Conservation (phyloP, 2,113 vertebrate species). For the Entosphenus tridentatus region DNA sequence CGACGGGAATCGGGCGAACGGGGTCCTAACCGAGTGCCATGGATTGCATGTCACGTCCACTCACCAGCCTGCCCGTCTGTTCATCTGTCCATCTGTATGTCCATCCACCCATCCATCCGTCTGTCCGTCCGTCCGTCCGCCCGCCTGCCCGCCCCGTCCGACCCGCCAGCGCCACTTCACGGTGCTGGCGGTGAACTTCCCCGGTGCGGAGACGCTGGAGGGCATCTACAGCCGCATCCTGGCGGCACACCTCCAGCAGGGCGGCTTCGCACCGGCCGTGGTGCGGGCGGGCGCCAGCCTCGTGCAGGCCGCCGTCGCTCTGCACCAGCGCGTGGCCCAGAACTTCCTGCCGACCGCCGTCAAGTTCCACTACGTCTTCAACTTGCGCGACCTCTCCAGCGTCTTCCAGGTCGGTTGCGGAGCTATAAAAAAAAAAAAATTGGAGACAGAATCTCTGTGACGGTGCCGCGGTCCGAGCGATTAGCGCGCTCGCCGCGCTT, state of each 20-base stretch:
- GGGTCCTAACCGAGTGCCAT: too few relatives aligned
- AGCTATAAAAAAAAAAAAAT: too few relatives aligned
- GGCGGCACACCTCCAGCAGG: constrained; percentile 24
- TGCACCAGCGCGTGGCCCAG: constrained; percentile 28
- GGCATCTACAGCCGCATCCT: constrained; percentile 37
- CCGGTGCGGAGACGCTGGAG: constrained; percentile 22
- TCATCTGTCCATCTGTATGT: not conserved
- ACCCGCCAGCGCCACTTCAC: constrained; percentile 34
- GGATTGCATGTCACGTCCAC: too few relatives aligned
- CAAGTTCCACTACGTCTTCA: constrained; percentile 43
- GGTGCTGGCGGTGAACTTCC: constrained; percentile 38
- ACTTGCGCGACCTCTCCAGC: constrained; percentile 29
- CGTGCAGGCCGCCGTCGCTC: constrained; percentile 23
- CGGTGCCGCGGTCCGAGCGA: too few relatives aligned
- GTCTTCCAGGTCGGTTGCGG: constrained; percentile 30
- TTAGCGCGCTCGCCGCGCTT: too few relatives aligned
- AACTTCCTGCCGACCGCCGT: constrained; percentile 29
- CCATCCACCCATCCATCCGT: not conserved
- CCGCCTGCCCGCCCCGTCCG: not conserved
- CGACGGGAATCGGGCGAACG: too few relatives aligned
- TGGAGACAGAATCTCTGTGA: too few relatives aligned
- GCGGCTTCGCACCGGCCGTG: constrained; percentile 21
- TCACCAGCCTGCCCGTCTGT: too few relatives aligned
- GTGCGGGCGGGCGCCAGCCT: constrained; percentile 17
- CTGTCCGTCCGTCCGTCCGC: not conserved